Conservation (phyloP, 2,888 invertebrate genomes). For the Standfussiana lucernea region DNA sequence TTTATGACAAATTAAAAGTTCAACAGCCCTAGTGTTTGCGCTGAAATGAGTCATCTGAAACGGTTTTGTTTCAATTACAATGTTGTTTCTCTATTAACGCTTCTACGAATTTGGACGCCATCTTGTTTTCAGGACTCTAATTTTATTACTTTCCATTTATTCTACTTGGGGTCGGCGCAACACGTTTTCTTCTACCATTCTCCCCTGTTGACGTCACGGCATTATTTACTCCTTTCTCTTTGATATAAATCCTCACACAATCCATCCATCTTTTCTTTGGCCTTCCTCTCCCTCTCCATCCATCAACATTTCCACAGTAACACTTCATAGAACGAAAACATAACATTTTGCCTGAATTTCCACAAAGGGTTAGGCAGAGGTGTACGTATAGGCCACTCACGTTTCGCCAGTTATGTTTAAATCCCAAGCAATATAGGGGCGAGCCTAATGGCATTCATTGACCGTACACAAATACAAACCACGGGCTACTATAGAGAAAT, state of each 20-base stretch:
- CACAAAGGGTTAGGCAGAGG: not conserved
- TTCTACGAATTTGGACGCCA: constrained; percentile 1
- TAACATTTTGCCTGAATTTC: not conserved
- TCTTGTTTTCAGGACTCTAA: not conserved
- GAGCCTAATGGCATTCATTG: not conserved
- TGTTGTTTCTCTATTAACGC: not conserved
- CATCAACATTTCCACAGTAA: no score
- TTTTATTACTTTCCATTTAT: not conserved
- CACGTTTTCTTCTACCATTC: no score
- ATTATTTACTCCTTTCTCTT: no score
- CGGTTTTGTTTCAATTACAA: constrained; percentile 29
- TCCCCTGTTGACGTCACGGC: no score
- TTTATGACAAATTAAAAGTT: constrained; percentile 23
- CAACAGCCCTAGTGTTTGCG: constrained; percentile 9
- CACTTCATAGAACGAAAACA: not conserved
- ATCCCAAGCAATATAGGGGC: not conserved
- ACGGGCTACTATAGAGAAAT: not conserved
- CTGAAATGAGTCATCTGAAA: constrained; percentile 35
- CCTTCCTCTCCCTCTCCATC: no score
- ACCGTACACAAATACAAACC: not conserved
- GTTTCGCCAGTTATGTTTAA: not conserved
- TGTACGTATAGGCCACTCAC: not conserved
- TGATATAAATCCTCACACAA: no score
- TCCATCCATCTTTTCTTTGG: no score
- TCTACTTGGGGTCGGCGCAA: no score